Conservation (phyloP, 2,797 vertebrate species). For the Pyrocephalus nanus region DNA sequence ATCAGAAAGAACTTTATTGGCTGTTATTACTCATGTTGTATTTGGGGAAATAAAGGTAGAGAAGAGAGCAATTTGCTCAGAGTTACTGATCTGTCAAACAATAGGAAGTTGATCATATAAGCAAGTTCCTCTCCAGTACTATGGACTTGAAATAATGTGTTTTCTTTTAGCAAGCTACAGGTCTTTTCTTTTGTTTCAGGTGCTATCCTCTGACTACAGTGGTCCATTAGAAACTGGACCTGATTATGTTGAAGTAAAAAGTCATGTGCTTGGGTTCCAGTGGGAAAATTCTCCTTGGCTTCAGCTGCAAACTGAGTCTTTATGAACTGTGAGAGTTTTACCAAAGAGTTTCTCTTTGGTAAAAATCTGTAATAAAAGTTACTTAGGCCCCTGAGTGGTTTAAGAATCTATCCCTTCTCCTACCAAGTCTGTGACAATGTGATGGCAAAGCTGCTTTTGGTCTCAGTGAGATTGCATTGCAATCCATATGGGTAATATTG, state of each 20-base stretch:
- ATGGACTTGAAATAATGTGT: fast-evolving
- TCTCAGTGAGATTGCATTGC: neutral
- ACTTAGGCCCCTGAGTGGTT: neutral
- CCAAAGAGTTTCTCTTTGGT: neutral
- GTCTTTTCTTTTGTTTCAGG: neutral
- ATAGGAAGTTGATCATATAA: neutral
- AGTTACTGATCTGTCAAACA: neutral
- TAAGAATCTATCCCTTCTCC: neutral
- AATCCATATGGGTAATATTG: neutral
- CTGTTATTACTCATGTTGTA: neutral
- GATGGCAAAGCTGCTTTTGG: neutral
- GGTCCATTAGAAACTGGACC: neutral
- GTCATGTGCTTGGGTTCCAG: neutral
- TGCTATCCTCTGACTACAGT: neutral
- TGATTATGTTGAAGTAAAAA: neutral
- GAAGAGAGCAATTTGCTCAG: neutral
- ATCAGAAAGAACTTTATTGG: neutral
- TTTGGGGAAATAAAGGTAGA: neutral
- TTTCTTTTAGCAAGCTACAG: neutral
- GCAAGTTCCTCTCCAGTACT: neutral
- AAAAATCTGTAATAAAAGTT: neutral
- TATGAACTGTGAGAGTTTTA: neutral
- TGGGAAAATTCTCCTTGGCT: neutral
- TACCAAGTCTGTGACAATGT: neutral
- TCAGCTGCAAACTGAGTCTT: neutral